A percentile compares a stretch with the other conserved stretches of the same genome.
Conservation (phyloP, 2,797 vertebrate species). For the Sebastes nivosus region DNA sequence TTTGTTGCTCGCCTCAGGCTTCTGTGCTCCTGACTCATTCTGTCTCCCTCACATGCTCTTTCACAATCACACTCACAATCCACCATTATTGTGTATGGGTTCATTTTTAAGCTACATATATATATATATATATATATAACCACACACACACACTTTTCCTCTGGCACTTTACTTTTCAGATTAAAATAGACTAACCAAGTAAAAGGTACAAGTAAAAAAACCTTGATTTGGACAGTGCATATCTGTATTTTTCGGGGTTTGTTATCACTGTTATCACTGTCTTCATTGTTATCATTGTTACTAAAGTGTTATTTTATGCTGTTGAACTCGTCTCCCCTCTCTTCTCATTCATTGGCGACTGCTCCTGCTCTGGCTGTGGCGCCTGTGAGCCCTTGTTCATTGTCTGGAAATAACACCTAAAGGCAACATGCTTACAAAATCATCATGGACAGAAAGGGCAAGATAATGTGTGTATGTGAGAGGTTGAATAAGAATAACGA, state of each 20-base stretch:
- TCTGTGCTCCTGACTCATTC: not conserved
- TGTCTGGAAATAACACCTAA: constrained; percentile 35
- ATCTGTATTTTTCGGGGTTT: not conserved
- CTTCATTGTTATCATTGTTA: not conserved
- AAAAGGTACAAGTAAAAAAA: not conserved
- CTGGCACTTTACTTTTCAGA: not conserved
- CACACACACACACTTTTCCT: not conserved
- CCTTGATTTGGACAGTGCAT: not conserved
- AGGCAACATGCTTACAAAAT: constrained; percentile 31
- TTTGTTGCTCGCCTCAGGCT: not conserved
- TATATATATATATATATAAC: not conserved
- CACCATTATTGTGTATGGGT: not conserved
- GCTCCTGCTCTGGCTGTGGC: not conserved
- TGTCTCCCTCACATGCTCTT: not conserved
- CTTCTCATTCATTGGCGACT: not conserved
- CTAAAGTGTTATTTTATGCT: not conserved
- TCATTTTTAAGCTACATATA: not conserved
- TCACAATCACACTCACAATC: not conserved
- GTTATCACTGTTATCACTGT: not conserved
- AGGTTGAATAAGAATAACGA: not conserved
- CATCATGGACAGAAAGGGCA: not conserved
- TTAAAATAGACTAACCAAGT: not conserved
- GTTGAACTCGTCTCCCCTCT: not conserved
- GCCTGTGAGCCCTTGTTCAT: constrained; percentile 11
- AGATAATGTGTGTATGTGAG: not conserved